Percentiles rank a stretch among this genome's conserved stretches.
These are phyloP conservation scores for Germaria angustata DNA, from an alignment of 2,888 invertebrate genomes.

Conservation along the genomic window DNA sequence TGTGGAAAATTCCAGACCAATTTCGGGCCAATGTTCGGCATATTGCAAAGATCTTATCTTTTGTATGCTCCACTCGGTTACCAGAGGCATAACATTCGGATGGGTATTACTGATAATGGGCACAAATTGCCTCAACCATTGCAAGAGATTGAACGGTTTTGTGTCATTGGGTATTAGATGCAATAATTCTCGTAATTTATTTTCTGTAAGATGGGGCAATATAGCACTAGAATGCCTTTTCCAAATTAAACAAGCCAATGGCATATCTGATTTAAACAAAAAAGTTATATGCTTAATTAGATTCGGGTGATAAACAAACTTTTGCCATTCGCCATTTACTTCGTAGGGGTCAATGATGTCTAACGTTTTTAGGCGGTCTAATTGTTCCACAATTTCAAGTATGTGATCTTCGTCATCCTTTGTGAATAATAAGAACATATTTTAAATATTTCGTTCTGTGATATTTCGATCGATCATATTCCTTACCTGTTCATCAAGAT, in stretches of 20 bases:
- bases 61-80: slow-evolving; percentile 79
- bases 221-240: slow-evolving; percentile 77
- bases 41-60: slow-evolving; percentile 77
- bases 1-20: slow-evolving; percentile 79
- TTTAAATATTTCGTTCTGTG: background rate
- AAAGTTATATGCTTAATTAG: slow-evolving; percentile 75
- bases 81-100: slow-evolving; percentile 76
- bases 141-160: slow-evolving; percentile 77
- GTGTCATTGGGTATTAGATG: slow-evolving; percentile 75
- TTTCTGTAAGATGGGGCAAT: slow-evolving; percentile 73
- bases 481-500: slow-evolving; percentile 75
- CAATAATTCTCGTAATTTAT: slow-evolving; percentile 74
- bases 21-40: slow-evolving; percentile 78
- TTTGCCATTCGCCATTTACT: slow-evolving; percentile 78
- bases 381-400: slow-evolving; percentile 77
- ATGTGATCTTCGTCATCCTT: slow-evolving; percentile 75
- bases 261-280: slow-evolving; percentile 74
- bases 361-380: slow-evolving; percentile 78
- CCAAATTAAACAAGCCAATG: slow-evolving; percentile 78
- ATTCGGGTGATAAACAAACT: slow-evolving; percentile 78
- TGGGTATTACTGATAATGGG: slow-evolving; percentile 77
- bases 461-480: slow-evolving; percentile 11
- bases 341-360: slow-evolving; percentile 79
- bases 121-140: slow-evolving; percentile 78
- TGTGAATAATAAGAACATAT: background rate